Percentiles rank a stretch among this genome's conserved stretches.
These are phyloP conservation scores for Pantherophis guttatus DNA, from an alignment of 2,113 vertebrate species.

Conservation along the genomic window DNA sequence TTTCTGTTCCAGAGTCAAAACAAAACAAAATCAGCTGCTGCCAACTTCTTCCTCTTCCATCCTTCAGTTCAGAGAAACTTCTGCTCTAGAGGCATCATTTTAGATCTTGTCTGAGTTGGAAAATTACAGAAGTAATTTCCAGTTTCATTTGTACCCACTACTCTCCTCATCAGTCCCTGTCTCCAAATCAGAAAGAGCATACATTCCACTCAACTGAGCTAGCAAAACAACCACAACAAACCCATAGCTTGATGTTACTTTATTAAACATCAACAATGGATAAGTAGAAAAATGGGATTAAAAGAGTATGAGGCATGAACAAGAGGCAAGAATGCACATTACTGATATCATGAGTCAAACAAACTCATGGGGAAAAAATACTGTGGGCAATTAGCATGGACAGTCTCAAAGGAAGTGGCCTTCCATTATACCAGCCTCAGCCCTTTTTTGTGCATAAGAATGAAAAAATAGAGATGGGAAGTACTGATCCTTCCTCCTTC, in stretches of 20 bases:
- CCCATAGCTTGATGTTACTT: background rate
- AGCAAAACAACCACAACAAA: background rate
- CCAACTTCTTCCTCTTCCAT: background rate
- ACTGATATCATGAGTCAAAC: background rate
- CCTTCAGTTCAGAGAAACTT: background rate
- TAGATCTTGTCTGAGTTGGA: background rate
- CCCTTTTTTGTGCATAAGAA: background rate
- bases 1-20: background rate
- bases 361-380: background rate
- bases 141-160: background rate
- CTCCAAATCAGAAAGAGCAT: background rate
- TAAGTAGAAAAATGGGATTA: background rate
- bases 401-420: background rate
- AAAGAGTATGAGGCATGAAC: background rate
- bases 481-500: background rate
- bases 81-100: background rate
- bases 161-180: background rate
- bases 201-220: background rate
- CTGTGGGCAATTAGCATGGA: background rate
- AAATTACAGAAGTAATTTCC: background rate
- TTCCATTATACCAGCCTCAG: background rate
- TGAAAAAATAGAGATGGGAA: background rate
- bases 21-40: background rate
- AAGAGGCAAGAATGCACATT: background rate
- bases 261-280: background rate